phyloP scores from a whole-genome alignment of 92 coral and sea anemone genomes.

The Heteractis magnifica region DNA sequence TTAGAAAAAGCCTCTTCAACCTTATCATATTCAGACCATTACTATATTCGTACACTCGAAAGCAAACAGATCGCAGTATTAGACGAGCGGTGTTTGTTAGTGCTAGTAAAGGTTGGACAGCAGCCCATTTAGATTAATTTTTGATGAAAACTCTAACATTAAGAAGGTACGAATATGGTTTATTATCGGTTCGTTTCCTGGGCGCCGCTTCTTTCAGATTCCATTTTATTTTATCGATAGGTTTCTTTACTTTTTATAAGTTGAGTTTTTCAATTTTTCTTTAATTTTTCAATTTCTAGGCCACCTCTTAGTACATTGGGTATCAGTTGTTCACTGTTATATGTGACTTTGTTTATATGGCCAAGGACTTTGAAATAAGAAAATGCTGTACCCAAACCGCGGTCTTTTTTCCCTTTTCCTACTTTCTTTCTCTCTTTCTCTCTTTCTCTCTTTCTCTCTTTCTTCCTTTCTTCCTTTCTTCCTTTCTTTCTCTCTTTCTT shows the following conservation, averaged over 20 bases:
- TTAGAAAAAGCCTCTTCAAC: background rate
- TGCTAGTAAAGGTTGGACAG: background rate
- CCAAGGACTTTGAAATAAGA: no score
- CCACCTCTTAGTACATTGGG: no score
- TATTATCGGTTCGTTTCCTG: background rate
- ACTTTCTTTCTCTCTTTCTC: background rate
- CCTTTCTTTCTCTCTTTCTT: background rate
- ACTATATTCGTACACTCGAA: background rate
- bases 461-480: background rate
- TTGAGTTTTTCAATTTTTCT: no score
- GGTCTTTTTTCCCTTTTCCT: no score
- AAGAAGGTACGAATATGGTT: background rate
- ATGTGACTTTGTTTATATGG: no score
- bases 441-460: background rate
- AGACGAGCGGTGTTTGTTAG: slow-evolving; percentile 1
- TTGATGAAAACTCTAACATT: background rate
- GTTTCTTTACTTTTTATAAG: no score
- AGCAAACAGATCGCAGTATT: background rate
- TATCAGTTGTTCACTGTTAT: no score
- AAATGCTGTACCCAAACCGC: no score
- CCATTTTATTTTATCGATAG: no score
- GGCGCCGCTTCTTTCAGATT: background rate
- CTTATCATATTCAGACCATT: background rate
- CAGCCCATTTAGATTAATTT: slow-evolving; percentile 1
- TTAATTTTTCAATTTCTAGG: no score